These are phyloP conservation scores for Xerus inauris DNA, from an alignment of 2,113 vertebrate species.

Conservation along the genomic window DNA sequence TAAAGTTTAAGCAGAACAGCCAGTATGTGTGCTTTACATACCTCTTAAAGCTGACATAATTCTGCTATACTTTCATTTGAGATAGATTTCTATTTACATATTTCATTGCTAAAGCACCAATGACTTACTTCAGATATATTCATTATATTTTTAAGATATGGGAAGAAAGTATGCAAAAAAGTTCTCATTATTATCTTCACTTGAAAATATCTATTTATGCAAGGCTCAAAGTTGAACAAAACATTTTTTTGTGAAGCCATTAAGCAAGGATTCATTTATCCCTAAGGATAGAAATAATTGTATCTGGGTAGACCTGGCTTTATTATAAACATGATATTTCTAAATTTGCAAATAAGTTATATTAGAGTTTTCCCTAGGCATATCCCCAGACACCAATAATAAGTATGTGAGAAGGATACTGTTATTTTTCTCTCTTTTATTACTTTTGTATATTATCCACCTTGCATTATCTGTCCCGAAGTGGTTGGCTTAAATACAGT, in stretches of 20 bases:
- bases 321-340: slow-evolving; percentile 41
- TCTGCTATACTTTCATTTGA: background rate
- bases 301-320: slow-evolving; percentile 21
- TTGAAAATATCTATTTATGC: slow-evolving; percentile 33
- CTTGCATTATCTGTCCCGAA: background rate
- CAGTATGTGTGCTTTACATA: background rate
- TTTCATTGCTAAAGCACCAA: background rate
- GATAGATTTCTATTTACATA: background rate
- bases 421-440: background rate
- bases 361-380: background rate
- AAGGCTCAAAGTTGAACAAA: slow-evolving; percentile 27
- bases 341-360: slow-evolving; percentile 51
- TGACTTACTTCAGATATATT: background rate
- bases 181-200: background rate
- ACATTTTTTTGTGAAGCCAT: slow-evolving; percentile 33
- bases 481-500: slow-evolving; percentile 18
- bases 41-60: background rate
- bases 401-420: background rate
- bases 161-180: background rate
- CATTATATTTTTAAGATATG: background rate
- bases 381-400: background rate
- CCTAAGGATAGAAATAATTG: slow-evolving; percentile 54
- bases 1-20: background rate
- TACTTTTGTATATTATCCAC: background rate
- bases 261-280: slow-evolving; percentile 35